Conservation (phyloP, 1,140 invertebrate genomes). For the Drosophila prosaltans region DNA sequence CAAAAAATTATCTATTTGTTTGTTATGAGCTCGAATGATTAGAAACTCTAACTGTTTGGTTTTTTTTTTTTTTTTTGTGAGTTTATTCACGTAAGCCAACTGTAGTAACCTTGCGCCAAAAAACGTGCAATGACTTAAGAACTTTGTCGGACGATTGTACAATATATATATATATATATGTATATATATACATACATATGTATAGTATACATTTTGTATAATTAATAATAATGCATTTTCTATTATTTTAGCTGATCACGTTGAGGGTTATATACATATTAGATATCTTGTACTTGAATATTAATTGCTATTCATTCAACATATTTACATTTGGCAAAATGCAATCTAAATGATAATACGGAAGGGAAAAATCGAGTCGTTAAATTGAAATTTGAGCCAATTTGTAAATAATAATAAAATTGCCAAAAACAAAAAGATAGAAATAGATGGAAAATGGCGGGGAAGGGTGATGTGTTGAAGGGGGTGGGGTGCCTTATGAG, state of each 20-base stretch:
- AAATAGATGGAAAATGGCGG: too few species aligned
- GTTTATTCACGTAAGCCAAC: constrained; percentile 5
- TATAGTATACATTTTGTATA: constrained; percentile 2
- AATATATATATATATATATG: neutral
- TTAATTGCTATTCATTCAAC: constrained; percentile 53
- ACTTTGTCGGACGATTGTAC: neutral
- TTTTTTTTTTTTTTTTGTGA: neutral
- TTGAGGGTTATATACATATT: constrained; percentile 12
- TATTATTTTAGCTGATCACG: constrained; percentile 13
- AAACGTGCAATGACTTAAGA: constrained; percentile 11
- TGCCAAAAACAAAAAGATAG: constrained; percentile 24
- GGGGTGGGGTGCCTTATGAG: constrained; percentile 6
- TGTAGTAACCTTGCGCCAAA: constrained; percentile 2
- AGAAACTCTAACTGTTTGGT: neutral
- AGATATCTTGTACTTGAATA: constrained; percentile 47
- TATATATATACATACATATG: neutral
- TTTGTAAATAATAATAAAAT: constrained; percentile 18
- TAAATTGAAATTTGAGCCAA: constrained; percentile 46
- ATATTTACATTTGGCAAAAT: constrained; percentile 36
- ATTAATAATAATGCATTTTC: constrained; percentile 16
- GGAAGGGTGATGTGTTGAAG: constrained; percentile 26
- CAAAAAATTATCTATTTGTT: too few species aligned
- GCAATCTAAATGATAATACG: constrained; percentile 68
- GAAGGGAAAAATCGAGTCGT: constrained; percentile 52
- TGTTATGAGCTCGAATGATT: neutral